Base-by-base conservation (phyloP, 2,888 invertebrate species). In the Dichetophora obliterata region DNA sequence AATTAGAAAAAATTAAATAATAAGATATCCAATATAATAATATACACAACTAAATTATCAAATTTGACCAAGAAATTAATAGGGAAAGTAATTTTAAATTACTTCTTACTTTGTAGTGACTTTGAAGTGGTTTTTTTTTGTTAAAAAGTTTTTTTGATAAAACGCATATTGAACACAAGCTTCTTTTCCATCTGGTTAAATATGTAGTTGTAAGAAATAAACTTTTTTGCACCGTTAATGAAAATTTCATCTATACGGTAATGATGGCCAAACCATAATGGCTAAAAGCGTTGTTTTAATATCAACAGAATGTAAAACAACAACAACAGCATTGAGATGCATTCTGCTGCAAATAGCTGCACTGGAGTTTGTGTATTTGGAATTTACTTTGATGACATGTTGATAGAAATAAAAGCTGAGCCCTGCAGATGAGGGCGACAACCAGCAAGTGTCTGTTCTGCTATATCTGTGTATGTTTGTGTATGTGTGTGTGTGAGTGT, bases 231-330 rank as follows among this genome's bases (percentile, higher is more conserved):
- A 57, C 57, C 43, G 59, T 57, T 71, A 57, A 24, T 71, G 57
- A 43, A 22, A 34, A 24, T 59, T 59, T 57, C 57, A 59, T 14
- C 14, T 11, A 8, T 31, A 69, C 6, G 54, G 9, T n/a, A 22
- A 66, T 11, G 22, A 66, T 19, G 16, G 4, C 43, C 48, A 43
- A 34, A 24, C 43, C 24, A 11, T 54, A 34, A 57, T 24, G 57
- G 71, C 37, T 59, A 71, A 57, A 71, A 54, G 71, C 57, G 71
- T 59, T 57, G 37, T 71, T 71, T 71, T 59, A 71, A 71, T 71
- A 71, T 59, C 59, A 71, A 59, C 59, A 59, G 57, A 57, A 71
- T 43, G 57, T 24, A 71, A 57, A 71, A 71, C 71, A 71, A 57
- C 70, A 70, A 70, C 54, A 69, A 24, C 50, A 69, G 24, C 27